Evolutionary conservation across 1,140 invertebrate species (phyloP), one percentile per base, ranked within the genome.

Genomic region (Drosophila subobscura): DNA sequence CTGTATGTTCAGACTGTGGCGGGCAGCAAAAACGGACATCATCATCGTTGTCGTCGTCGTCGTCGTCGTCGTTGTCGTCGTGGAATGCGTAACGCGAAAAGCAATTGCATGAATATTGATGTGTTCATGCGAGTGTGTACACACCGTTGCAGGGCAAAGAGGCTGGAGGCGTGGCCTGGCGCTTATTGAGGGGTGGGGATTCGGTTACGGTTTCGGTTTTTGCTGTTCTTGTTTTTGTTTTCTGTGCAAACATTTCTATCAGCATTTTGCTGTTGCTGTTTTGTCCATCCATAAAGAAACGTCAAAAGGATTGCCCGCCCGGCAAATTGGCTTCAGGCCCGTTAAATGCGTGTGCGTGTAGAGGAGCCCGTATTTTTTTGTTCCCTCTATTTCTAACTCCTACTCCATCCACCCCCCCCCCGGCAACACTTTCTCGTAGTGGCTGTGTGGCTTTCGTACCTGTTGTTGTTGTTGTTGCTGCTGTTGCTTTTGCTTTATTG

Each of bases 331-430:
- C 71, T 71, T 50, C 60, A 58, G 65, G 10, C 33, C 71, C 65
- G 71, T 83, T 84, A 85, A 84, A 85, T 84, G 79, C 76, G 79
- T 84, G 78, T 72, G 79, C 79, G 79, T 83, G 79, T 81, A 70
- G 20, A 80, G 16, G 23, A 53, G 33, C 45, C 23, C 63, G 56
- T 44, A 12, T 46, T 40, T 22, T 57, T 27, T 40, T 20, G 16
- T 20, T 33, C 10, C n/a, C 41, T 23, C 16, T 12, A 37, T 37
- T 37, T 37, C 25, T 10, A 3, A 20, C 16, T 20, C 16, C 16
- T 8, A 1, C 22, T 12, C 27, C 37, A 5, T 4, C 29, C 27
- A 5, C 5, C 4, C 4, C 5, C 27, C 37, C 10, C n/a, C n/a
- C n/a, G n/a, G 3, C 29, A 16, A 23, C 23, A 23, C 40, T 49